Conservation (phyloP, 1,140 invertebrate genomes). For the Tachypleus tridentatus region DNA sequence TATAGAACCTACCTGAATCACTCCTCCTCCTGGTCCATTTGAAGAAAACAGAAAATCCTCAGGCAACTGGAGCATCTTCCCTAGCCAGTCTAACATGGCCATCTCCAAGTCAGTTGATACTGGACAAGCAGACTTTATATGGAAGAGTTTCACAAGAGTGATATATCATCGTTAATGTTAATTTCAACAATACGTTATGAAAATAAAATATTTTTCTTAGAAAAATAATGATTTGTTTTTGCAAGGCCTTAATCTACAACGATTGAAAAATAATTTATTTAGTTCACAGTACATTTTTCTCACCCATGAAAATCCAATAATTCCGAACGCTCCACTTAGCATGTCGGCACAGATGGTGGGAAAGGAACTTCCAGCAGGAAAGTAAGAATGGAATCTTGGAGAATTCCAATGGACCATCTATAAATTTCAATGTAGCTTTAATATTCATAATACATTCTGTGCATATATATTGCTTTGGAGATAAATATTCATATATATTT, state of each 20-base stretch:
- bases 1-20: constrained; percentile 53
- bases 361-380: constrained; percentile 87
- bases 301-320: constrained; percentile 87
- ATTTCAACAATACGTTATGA: no score
- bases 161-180: no score
- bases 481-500: no score
- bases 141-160: neutral
- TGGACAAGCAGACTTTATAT: constrained; percentile 63
- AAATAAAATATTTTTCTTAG: no score
- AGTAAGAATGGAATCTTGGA: constrained; percentile 87
- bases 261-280: no score
- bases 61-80: constrained; percentile 71
- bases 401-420: constrained; percentile 90
- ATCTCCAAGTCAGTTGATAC: constrained; percentile 92
- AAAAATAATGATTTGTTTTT: no score
- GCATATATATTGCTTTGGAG: no score
- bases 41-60: constrained; percentile 51
- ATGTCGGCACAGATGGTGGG: constrained; percentile 80
- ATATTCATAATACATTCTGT: no score
- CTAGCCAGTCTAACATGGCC: constrained; percentile 91
- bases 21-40: constrained; percentile 46
- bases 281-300: constrained; percentile 27
- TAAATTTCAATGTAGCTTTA: neutral
- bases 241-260: no score
- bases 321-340: constrained; percentile 64